phyloP scores from a whole-genome alignment of 1,140 invertebrate species.

The Antheraea pernyi region DNA sequence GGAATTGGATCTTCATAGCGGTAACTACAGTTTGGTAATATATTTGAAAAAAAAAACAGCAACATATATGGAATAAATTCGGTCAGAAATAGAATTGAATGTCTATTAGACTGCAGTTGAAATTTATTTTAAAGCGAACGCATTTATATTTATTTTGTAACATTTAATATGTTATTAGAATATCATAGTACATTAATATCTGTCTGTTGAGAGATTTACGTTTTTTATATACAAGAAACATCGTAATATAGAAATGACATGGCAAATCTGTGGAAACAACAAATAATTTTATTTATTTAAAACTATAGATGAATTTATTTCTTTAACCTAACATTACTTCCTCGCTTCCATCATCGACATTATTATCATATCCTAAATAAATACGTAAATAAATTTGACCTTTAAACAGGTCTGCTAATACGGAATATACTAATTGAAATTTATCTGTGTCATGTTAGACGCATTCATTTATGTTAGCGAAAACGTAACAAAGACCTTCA shows the following conservation, averaged over 20 bases:
- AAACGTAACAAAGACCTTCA: constrained; percentile 8
- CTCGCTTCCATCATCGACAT: neutral
- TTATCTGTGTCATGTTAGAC: constrained; percentile 7
- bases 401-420: neutral
- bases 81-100: too few relatives aligned
- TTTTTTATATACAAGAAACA: too few relatives aligned
- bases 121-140: too few relatives aligned
- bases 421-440: neutral
- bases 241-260: too few relatives aligned
- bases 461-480: constrained; percentile 5
- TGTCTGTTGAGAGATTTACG: too few relatives aligned
- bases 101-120: too few relatives aligned
- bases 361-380: constrained; percentile 3
- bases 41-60: neutral
- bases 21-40: neutral
- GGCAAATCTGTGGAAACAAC: too few relatives aligned
- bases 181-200: too few relatives aligned
- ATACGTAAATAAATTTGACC: neutral
- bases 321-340: neutral
- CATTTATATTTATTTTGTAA: too few relatives aligned
- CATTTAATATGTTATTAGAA: too few relatives aligned
- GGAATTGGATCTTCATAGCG: neutral
- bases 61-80: neutral
- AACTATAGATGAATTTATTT: neutral
- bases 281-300: neutral